Evolutionary conservation across 2,888 invertebrate species (phyloP).

Genomic region (Camponotus fellah): DNA sequence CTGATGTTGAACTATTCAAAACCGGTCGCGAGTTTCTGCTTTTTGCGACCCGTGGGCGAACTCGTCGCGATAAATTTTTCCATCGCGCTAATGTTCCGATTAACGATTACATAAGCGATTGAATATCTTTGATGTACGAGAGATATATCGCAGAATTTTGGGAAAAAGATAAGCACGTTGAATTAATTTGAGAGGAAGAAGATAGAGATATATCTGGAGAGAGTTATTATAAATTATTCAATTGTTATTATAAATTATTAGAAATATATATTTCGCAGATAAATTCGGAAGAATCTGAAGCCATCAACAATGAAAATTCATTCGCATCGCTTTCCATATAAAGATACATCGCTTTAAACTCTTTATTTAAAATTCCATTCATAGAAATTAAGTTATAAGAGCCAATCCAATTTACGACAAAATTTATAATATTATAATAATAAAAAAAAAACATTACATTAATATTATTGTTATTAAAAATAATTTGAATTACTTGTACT

Average conservation of each 20-base stretch:
- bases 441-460: not conserved
- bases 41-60: slow-evolving; percentile 21
- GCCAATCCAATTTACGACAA: not conserved
- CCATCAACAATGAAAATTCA: not conserved
- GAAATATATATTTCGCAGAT: not conserved
- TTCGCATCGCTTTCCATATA: not conserved
- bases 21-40: not conserved
- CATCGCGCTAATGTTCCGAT: slow-evolving; percentile 1
- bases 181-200: not conserved
- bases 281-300: not conserved
- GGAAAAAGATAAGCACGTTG: not conserved
- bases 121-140: not conserved
- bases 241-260: not conserved
- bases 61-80: slow-evolving; percentile 29
- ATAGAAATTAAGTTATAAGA: not conserved
- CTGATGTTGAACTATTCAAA: not conserved
- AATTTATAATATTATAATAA: not conserved
- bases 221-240: not conserved
- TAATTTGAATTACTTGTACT: not conserved
- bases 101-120: slow-evolving; percentile 9
- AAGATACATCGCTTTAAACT: not conserved
- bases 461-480: not conserved
- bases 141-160: not conserved
- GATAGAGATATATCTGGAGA: not conserved
- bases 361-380: not conserved